Evolutionary conservation across 2,888 invertebrate genomes (phyloP).

Genomic region (Nephrotoma guestfalica): DNA sequence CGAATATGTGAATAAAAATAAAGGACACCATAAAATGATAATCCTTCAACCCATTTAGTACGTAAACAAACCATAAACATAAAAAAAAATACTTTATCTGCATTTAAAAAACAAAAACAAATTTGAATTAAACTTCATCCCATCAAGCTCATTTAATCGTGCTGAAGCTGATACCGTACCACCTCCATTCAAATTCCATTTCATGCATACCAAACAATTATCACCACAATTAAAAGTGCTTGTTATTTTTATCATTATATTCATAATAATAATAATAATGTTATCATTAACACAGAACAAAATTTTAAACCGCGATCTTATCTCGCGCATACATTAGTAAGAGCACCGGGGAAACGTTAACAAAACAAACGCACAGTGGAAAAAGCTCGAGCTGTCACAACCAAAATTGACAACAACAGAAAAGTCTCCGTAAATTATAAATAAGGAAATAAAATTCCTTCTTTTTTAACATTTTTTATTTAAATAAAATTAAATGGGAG

Average conservation of each 20-base stretch:
- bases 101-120: neutral
- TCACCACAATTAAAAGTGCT: neutral
- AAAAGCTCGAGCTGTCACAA: neutral
- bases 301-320: neutral
- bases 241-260: neutral
- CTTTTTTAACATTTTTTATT: neutral
- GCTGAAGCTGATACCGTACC: neutral
- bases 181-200: neutral
- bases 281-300: neutral
- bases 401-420: neutral
- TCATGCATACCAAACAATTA: neutral
- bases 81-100: neutral
- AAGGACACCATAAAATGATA: neutral
- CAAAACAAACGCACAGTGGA: neutral
- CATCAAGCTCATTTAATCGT: neutral
- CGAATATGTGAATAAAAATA: neutral
- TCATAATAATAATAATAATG: neutral
- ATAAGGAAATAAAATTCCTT: neutral
- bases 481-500: neutral
- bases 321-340: neutral
- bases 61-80: neutral
- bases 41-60: neutral
- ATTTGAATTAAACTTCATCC: neutral
- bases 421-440: neutral
- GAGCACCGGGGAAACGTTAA: neutral